phyloP scores from a whole-genome alignment of 2,888 invertebrate species.

The Clitarchus hookeri region DNA sequence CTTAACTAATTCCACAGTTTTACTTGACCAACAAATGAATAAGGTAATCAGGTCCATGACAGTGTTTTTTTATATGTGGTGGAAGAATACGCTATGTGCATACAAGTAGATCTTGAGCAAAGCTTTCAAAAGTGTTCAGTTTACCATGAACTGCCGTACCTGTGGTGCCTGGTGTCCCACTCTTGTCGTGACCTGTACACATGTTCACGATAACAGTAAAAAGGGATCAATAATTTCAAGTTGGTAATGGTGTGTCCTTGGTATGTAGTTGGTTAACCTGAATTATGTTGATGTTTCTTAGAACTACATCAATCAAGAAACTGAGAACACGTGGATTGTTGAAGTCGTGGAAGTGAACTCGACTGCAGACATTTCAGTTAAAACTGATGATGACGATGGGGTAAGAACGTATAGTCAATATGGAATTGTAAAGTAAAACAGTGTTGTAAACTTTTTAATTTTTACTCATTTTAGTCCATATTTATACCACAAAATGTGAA shows the following conservation, averaged over 20 bases:
- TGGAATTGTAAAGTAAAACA: background rate
- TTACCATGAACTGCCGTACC: no score
- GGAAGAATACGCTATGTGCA: no score
- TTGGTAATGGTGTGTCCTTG: background rate
- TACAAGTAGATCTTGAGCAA: no score
- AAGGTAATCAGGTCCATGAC: no score
- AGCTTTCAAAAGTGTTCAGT: no score
- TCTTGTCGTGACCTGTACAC: no score
- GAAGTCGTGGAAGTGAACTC: background rate
- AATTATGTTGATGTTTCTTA: background rate
- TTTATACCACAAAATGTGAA: background rate
- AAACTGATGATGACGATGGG: background rate
- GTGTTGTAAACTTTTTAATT: background rate
- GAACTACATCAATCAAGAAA: background rate
- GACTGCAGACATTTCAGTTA: background rate
- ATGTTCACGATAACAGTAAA: no score
- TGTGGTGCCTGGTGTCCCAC: no score
- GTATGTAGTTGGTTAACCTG: background rate
- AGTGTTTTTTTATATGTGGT: no score
- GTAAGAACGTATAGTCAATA: background rate
- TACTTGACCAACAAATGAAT: no score
- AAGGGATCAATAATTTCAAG: no score
- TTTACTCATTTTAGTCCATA: background rate
- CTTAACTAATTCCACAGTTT: no score
- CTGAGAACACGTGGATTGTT: background rate